Conservation (phyloP, 2,888 invertebrate genomes). For the Dicyrtomina minuta region DNA sequence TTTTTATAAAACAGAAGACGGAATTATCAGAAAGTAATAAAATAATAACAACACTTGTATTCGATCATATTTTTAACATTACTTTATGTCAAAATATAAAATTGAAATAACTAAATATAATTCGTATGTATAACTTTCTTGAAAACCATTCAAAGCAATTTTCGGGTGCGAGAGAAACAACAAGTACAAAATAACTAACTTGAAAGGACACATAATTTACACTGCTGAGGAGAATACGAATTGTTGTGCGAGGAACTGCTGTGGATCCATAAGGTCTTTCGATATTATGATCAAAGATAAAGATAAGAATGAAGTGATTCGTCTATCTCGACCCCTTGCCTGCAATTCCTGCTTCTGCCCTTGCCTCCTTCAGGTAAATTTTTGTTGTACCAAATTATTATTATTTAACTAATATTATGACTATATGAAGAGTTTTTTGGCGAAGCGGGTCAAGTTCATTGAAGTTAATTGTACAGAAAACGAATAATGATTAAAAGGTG, state of each 20-base stretch:
- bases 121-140: too few relatives aligned
- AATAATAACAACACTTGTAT: too few relatives aligned
- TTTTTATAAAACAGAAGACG: slow-evolving; percentile 78
- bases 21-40: slow-evolving; percentile 72
- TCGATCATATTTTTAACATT: too few relatives aligned
- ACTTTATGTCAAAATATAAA: too few relatives aligned
- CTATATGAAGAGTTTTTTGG: too few relatives aligned
- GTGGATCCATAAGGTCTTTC: slow-evolving; percentile 79
- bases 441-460: too few relatives aligned
- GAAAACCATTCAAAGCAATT: too few relatives aligned
- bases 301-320: slow-evolving; percentile 79
- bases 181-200: slow-evolving; percentile 80
- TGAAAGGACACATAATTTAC: slow-evolving; percentile 75
- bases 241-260: slow-evolving; percentile 79
- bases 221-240: slow-evolving; percentile 81
- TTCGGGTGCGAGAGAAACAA: slow-evolving; percentile 87
- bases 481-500: too few relatives aligned
- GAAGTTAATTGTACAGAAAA: too few relatives aligned
- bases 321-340: slow-evolving; percentile 76
- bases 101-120: too few relatives aligned
- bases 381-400: too few relatives aligned
- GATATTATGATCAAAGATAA: slow-evolving; percentile 85
- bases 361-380: slow-evolving; percentile 69
- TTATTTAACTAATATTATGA: too few relatives aligned
- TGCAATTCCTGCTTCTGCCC: slow-evolving; percentile 83